Conservation (phyloP, 2,888 invertebrate genomes). For the Drosophila incognita region DNA sequence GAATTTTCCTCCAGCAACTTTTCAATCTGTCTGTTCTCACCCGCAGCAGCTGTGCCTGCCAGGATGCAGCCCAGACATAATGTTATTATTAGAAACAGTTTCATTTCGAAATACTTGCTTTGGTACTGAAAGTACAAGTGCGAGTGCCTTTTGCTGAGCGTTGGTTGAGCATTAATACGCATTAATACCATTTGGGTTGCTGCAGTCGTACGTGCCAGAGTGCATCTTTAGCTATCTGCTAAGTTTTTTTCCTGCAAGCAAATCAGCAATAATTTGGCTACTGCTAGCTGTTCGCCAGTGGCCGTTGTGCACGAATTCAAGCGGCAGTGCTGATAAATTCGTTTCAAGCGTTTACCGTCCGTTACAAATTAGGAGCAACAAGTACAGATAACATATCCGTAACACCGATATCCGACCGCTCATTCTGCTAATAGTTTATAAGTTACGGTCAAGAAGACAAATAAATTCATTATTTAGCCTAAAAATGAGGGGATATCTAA, state of each 20-base stretch:
- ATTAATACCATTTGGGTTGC: background rate
- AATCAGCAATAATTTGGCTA: constrained; percentile 2
- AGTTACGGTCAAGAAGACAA: background rate
- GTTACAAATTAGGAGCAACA: constrained; percentile 36
- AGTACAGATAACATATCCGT: constrained; percentile 13
- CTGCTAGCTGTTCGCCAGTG: constrained; percentile 1
- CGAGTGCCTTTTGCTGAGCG: constrained; percentile 24
- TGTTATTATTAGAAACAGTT: constrained; percentile 22
- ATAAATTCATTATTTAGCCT: background rate
- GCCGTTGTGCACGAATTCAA: constrained; percentile 54
- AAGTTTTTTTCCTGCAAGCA: constrained; percentile 1
- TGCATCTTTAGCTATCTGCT: constrained; percentile 36
- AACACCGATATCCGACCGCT: constrained; percentile 24
- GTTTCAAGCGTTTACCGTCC: constrained; percentile 7
- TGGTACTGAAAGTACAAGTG: constrained; percentile 18
- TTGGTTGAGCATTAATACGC: constrained; percentile 57
- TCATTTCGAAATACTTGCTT: constrained; percentile 43
- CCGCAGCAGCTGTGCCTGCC: background rate
- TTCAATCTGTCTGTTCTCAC: constrained; percentile 15
- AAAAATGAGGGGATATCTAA: background rate
- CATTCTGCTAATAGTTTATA: background rate
- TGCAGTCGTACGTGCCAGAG: constrained; percentile 44
- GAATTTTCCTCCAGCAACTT: constrained; percentile 35
- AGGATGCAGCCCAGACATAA: constrained; percentile 29
- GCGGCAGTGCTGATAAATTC: constrained; percentile 33